phyloP scores from a whole-genome alignment of 1,140 invertebrate species.

The Sarcophaga bullata region DNA sequence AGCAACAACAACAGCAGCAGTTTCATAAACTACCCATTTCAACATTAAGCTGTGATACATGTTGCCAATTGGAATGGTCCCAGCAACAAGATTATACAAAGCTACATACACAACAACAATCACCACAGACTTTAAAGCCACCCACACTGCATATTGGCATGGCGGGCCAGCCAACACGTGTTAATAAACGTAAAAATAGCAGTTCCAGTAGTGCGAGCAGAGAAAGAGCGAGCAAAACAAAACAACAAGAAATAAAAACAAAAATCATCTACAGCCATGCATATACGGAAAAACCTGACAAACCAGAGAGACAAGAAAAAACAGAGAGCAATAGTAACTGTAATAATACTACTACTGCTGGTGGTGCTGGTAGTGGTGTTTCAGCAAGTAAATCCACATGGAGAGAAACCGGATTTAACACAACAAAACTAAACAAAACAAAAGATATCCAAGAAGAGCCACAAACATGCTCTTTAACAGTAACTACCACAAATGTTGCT shows the following conservation, averaged over 20 bases:
- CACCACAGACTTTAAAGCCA: slow-evolving; percentile 43
- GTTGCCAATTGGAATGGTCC: slow-evolving; percentile 43
- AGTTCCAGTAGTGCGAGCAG: slow-evolving; percentile 31
- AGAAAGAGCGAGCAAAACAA: slow-evolving; percentile 47
- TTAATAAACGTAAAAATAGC: slow-evolving; percentile 33
- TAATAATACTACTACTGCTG: slow-evolving; percentile 27
- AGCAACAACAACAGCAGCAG: background rate
- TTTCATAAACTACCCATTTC: slow-evolving; percentile 32
- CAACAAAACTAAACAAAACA: slow-evolving; percentile 31
- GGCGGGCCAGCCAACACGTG: slow-evolving; percentile 41
- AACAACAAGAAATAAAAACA: slow-evolving; percentile 43
- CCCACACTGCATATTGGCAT: slow-evolving; percentile 35
- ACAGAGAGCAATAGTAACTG: slow-evolving; percentile 13
- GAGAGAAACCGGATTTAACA: slow-evolving; percentile 42
- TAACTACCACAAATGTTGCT: slow-evolving; percentile 11
- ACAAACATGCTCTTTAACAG: background rate
- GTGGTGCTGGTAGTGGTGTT: too few relatives aligned
- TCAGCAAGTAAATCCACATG: slow-evolving; percentile 41
- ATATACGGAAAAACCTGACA: too few relatives aligned
- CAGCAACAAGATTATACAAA: slow-evolving; percentile 26
- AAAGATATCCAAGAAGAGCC: background rate
- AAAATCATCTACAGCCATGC: slow-evolving; percentile 30
- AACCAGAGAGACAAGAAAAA: background rate
- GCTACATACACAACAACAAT: slow-evolving; percentile 30
- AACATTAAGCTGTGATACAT: slow-evolving; percentile 45